These are phyloP conservation scores for Trachemys scripta DNA, from an alignment of 2,113 vertebrate genomes.

Conservation along the genomic window DNA sequence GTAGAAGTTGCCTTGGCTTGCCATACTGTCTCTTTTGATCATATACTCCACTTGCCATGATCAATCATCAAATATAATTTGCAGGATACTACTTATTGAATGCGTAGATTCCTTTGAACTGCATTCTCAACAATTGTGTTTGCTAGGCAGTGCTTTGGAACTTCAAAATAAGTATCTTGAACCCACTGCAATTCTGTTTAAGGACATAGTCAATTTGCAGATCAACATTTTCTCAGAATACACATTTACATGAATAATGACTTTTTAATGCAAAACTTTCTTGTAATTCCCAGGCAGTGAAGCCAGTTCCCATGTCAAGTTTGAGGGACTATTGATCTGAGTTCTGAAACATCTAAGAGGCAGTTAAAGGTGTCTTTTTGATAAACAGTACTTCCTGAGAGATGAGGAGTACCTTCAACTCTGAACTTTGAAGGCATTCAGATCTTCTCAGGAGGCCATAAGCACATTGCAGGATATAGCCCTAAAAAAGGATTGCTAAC, in stretches of 20 bases:
- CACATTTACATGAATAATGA: slow-evolving; percentile 54
- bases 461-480: neutral
- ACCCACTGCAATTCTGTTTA: slow-evolving; percentile 10
- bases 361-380: slow-evolving; percentile 28
- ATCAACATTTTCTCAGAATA: slow-evolving; percentile 28
- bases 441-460: neutral
- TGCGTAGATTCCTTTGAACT: slow-evolving; percentile 21
- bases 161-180: slow-evolving; percentile 5
- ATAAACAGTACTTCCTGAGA: slow-evolving; percentile 26
- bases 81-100: slow-evolving; percentile 3
- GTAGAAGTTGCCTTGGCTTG: neutral
- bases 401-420: neutral
- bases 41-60: fast-evolving
- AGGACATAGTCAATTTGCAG: neutral
- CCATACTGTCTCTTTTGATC: neutral
- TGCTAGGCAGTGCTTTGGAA: slow-evolving; percentile 1
- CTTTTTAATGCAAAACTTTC: slow-evolving; percentile 41
- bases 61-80: neutral
- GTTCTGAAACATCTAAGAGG: slow-evolving; percentile 25
- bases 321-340: neutral
- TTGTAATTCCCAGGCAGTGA: slow-evolving; percentile 1
- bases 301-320: neutral
- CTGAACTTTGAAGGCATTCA: neutral
- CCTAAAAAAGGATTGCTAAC: neutral
- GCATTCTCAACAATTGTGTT: slow-evolving; percentile 22